phyloP scores from a whole-genome alignment of 2,888 invertebrate species.

The Trissolcus japonicus region DNA sequence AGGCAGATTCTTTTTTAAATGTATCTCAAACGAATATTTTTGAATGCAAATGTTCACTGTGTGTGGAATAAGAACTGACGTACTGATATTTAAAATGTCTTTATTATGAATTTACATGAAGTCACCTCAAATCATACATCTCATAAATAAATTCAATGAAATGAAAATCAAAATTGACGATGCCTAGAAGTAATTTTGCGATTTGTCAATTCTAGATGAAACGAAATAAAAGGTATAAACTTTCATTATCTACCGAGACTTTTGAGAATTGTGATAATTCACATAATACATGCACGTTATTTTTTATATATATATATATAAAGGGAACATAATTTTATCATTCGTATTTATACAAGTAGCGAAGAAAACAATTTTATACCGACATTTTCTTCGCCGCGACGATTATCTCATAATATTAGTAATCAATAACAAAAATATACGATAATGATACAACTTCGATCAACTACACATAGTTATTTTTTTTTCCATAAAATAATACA shows the following conservation, averaged over 20 bases:
- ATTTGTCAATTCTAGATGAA: constrained; percentile 14
- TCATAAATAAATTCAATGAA: constrained; percentile 30
- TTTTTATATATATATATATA: constrained; percentile 41
- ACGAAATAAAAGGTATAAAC: constrained; percentile 7
- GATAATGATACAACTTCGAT: constrained; percentile 57
- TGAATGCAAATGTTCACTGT: not conserved
- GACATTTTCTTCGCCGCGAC: constrained; percentile 53
- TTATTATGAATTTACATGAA: constrained; percentile 53
- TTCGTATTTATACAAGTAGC: constrained; percentile 55
- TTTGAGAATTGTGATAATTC: constrained; percentile 35
- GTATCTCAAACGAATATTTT: not conserved
- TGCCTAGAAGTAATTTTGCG: constrained; percentile 29
- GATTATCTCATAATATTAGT: constrained; percentile 57
- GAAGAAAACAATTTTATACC: constrained; percentile 55
- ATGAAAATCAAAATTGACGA: constrained; percentile 38
- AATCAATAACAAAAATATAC: constrained; percentile 58
- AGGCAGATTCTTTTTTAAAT: not conserved
- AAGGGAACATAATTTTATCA: constrained; percentile 57
- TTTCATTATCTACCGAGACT: constrained; percentile 25
- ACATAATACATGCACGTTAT: constrained; percentile 48
- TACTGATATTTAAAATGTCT: constrained; percentile 44
- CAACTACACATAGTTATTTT: constrained; percentile 37
- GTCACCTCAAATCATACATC: constrained; percentile 47
- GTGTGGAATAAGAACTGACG: not conserved
- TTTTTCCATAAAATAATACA: constrained; percentile 45